Evolutionary conservation across 2,888 invertebrate species (phyloP), one percentile per base, ranked within the genome.

Genomic region (Cerastis rubricosa): DNA sequence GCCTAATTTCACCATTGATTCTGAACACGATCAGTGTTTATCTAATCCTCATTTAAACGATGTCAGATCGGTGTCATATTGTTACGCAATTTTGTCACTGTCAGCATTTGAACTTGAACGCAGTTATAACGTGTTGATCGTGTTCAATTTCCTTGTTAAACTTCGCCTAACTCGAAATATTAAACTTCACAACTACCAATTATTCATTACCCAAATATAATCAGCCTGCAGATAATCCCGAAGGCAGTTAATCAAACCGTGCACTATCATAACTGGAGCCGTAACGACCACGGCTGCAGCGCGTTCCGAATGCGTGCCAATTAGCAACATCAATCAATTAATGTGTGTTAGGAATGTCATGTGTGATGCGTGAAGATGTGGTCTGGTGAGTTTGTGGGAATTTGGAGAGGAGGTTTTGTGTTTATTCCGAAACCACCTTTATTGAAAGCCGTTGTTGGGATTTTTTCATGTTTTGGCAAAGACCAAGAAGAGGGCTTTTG

Each of bases 301-400:
- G 68, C 76, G 70, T 76, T 76, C 74, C 61, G 61, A 84, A 85
- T 80, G 83, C 69, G 71, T 83, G 86, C 77, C 83, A 87, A 89
- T 87, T 81, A 74, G 63, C 25, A 54, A 72, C 75, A 73, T 82
- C 85, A 70, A 79, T 85, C 85, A 85, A 85, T 84, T 81, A 84
- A 17, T 45, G 19, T 54, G 57, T 63, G 45, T 40, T 74, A 45
- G 25, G 11, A 12, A 35, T 12, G 9, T 22, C 25, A 35, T 29
- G 45, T 82, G 40, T 35, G 40, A 4, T 43, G 47, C 47, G 54
- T 43, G 17, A 22, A 63, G 17, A 74, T 51, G 49, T n/a, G 47
- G 8, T 9, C 35, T 45, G 49, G 19, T 43, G 8, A 65, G 5
- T 29, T 49, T 45, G 57, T 25, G n/a, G 5, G 3, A n/a, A 35